phyloP scores from a whole-genome alignment of 2,888 invertebrate genomes.

The Synanthedon myopaeformis region DNA sequence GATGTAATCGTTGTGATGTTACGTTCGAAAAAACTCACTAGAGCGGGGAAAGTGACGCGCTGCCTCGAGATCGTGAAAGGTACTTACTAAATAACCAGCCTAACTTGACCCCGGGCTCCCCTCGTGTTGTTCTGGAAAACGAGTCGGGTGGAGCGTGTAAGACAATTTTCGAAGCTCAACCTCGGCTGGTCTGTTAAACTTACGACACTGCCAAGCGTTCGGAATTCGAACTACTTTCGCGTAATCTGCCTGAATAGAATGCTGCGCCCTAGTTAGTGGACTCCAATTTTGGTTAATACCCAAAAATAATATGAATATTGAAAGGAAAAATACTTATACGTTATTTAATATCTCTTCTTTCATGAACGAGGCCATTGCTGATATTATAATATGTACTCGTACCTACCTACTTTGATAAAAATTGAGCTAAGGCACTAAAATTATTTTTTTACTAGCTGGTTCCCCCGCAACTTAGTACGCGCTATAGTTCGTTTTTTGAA shows the following conservation, averaged over 20 bases:
- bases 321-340: too few species aligned
- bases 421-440: too few species aligned
- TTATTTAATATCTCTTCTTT: too few species aligned
- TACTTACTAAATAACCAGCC: conserved; percentile 47
- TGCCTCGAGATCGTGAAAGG: conserved; percentile 64
- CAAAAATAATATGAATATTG: too few species aligned
- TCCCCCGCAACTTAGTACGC: too few species aligned
- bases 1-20: conserved; percentile 59
- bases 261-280: conserved; percentile 43
- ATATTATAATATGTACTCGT: too few species aligned
- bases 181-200: conserved; percentile 38
- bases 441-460: too few species aligned
- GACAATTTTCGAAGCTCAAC: conserved; percentile 39
- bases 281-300: conserved; percentile 11
- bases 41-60: conserved; percentile 65
- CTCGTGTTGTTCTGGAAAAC: conserved; percentile 15
- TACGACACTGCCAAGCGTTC: conserved; percentile 52
- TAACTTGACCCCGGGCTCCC: conserved; percentile 33
- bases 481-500: too few species aligned
- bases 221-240: conserved; percentile 69
- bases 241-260: conserved; percentile 56
- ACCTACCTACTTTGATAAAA: too few species aligned
- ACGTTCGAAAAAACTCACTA: conserved; percentile 63
- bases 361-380: too few species aligned
- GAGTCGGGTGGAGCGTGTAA: conserved; percentile 14